Base-by-base conservation (phyloP, 2,797 vertebrate genomes). In the Netta rufina region DNA sequence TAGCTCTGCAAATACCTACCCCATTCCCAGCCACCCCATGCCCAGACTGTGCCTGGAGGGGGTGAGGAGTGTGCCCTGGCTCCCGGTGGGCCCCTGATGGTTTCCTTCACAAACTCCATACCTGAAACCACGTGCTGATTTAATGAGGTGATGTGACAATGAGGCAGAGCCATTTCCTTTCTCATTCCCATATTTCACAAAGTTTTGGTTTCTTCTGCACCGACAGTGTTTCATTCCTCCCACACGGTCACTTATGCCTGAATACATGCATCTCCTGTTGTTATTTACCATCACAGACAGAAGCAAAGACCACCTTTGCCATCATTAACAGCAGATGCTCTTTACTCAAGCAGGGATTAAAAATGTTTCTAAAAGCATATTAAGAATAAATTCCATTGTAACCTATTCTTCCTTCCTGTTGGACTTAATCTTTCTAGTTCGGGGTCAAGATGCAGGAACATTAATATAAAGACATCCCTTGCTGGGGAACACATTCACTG, bases 211-310 rank as follows among this genome's bases (percentile, higher is more conserved):
- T 84, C 71, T 45, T 51, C 36, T 56, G 25, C 62, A n/a, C 22
- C 0, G 2, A 12, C 18, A n/a, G 3, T 5, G 6, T 18, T 24
- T 79, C 2, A 0, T 8, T 32, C 64, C 43, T 84, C 60, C 79
- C 45, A 25, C 32, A 60, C 4, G 45, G 58, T 30, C 41, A 22
- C 9, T 57, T 71, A 25, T 72, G 30, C 41, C 47, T 45, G 25
- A 58, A 45, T 16, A 39, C 32, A 57, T 54, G 15, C 13, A 36
- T n/a, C 9, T 72, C 38, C 20, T 19, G 7, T 36, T 67, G 10
- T 14, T 47, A 9, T 57, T 73, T 67, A 67, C 32, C 25, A 41
- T 24, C 33, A 43, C 25, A 19, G 11, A 27, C 39, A 51, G 38
- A 66, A 62, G 39, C 1, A 39, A 67, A 76, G 70, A 7, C 28